A percentile compares a stretch with the other conserved stretches of the same genome.
Conservation (phyloP, 2,113 vertebrate species). For the Caranx ignobilis region DNA sequence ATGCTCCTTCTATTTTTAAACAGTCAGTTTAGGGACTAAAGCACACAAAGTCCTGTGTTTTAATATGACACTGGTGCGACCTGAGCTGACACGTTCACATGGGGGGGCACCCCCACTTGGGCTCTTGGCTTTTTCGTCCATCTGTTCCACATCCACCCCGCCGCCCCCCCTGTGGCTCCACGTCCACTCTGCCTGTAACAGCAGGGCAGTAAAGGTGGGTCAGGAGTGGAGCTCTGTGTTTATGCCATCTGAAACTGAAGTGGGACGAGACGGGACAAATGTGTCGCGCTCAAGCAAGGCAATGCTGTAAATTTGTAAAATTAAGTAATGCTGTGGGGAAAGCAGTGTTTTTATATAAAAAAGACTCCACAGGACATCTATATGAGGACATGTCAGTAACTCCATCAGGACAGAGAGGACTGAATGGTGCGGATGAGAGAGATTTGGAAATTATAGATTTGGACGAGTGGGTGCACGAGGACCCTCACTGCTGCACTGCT, state of each 20-base stretch:
- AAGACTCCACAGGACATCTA: background rate
- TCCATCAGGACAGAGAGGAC: too few species aligned
- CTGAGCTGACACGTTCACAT: conserved; percentile 20
- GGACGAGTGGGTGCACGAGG: too few species aligned
- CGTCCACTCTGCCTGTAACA: conserved; percentile 19
- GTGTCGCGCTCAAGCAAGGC: background rate
- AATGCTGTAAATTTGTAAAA: background rate
- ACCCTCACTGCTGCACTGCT: too few species aligned
- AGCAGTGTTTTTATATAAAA: background rate
- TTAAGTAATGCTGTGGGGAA: background rate
- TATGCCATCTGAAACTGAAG: conserved; percentile 9
- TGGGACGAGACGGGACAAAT: background rate
- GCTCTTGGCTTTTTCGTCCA: background rate
- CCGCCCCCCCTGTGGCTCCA: background rate
- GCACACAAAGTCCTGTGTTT: background rate
- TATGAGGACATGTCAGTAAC: too few species aligned
- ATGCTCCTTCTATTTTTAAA: background rate
- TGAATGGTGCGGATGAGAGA: too few species aligned
- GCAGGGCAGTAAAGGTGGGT: background rate
- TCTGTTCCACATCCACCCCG: conserved; percentile 9
- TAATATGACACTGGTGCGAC: background rate
- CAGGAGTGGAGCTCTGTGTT: background rate
- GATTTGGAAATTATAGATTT: too few species aligned
- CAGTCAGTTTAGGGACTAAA: background rate
- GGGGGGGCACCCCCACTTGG: background rate